Conservation (phyloP, 2,797 vertebrate genomes). For the Phaenicophaeus curvirostris region DNA sequence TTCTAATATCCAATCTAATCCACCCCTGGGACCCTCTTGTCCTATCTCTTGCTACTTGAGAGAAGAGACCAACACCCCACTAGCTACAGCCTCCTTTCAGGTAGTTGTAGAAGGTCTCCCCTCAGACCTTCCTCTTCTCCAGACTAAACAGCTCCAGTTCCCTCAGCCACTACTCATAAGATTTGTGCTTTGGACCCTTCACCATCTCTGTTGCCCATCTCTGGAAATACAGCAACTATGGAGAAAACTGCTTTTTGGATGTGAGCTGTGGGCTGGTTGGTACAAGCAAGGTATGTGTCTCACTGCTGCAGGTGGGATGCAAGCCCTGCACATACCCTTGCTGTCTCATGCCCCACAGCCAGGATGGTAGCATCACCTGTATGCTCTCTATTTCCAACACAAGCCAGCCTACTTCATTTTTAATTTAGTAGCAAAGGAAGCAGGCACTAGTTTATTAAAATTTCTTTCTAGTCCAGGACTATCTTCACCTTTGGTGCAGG, state of each 20-base stretch:
- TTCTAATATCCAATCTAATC: too few relatives aligned
- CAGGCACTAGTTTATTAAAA: neutral
- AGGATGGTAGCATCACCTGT: fast-evolving
- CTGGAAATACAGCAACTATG: neutral
- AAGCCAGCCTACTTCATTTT: neutral
- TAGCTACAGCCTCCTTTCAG: too few relatives aligned
- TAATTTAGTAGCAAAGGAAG: neutral
- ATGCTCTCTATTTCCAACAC: neutral
- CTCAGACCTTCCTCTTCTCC: too few relatives aligned
- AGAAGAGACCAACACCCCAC: too few relatives aligned
- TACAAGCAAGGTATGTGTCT: neutral
- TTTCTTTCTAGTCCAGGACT: neutral
- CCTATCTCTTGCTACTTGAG: too few relatives aligned
- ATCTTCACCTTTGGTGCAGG: fast-evolving
- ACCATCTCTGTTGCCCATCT: too few relatives aligned
- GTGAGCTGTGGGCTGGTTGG: neutral
- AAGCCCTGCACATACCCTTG: neutral
- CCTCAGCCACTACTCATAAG: too few relatives aligned
- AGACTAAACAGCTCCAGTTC: too few relatives aligned
- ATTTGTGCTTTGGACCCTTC: too few relatives aligned
- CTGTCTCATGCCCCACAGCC: fast-evolving
- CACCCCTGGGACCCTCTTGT: too few relatives aligned
- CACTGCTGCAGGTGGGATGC: neutral
- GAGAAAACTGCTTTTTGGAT: neutral
- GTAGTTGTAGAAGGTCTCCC: too few relatives aligned